phyloP scores from a whole-genome alignment of 2,797 vertebrate species.

The Sphaeramia orbicularis region DNA sequence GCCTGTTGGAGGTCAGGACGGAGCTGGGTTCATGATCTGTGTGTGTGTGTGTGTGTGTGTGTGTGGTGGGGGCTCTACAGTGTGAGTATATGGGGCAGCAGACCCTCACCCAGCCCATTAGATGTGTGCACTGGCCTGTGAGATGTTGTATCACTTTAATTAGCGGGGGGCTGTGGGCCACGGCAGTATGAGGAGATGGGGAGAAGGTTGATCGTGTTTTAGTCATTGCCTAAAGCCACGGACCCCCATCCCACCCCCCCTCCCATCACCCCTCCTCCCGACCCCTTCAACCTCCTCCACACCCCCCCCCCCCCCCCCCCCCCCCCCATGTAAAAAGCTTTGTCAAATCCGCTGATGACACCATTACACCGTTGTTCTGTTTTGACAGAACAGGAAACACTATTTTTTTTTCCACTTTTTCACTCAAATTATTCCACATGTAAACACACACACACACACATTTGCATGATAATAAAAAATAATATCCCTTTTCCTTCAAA shows the following conservation, averaged over 20 bases:
- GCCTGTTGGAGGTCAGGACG: too few relatives aligned
- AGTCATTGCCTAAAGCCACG: constrained; percentile 72
- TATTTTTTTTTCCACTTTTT: too few relatives aligned
- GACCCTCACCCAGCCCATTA: constrained; percentile 75
- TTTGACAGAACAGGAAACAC: too few relatives aligned
- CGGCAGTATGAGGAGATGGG: constrained; percentile 54
- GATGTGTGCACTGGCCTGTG: constrained; percentile 82
- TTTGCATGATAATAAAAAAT: too few relatives aligned
- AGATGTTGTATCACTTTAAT: constrained; percentile 87
- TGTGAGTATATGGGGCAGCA: constrained; percentile 55
- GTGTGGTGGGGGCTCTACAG: constrained; percentile 20
- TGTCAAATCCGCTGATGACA: constrained; percentile 38
- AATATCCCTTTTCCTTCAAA: constrained; percentile 2
- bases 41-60: constrained; percentile 1
- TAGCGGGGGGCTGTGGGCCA: constrained; percentile 75
- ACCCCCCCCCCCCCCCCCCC: too few relatives aligned
- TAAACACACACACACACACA: too few relatives aligned
- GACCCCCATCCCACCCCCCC: constrained; percentile 21
- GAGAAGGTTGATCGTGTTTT: constrained; percentile 76
- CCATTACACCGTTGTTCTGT: too few relatives aligned
- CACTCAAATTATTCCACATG: too few relatives aligned
- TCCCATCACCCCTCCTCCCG: neutral
- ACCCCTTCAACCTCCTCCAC: neutral
- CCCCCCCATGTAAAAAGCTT: constrained; percentile 50
- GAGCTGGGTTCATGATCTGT: too few relatives aligned